Evolutionary conservation across 2,888 invertebrate species (phyloP), one percentile per base, ranked within the genome.

Genomic region (Embidobia sp.): DNA sequence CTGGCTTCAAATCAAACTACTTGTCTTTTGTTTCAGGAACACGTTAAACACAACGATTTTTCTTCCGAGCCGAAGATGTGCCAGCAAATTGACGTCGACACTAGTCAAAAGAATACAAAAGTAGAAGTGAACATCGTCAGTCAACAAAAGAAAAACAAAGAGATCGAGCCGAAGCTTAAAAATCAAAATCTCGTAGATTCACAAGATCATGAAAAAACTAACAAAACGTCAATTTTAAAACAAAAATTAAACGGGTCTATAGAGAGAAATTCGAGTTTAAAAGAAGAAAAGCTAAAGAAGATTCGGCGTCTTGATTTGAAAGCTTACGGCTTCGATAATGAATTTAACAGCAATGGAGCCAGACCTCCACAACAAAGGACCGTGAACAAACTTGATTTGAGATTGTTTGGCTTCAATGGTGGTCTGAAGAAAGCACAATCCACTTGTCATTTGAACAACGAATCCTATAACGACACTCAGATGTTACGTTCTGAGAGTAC

Each of bases 311-410:
- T 88, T 27, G 85, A 88, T 22, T 61, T 88, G 13, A 85, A 85
- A 19, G 84, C 87, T 5, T 88, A 87, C 42, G 87, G 87, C 0
- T 88, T 88, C 49, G 84, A 84, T 27, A 85, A 86, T 51, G 85
- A 86, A 44, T 77, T 69, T 1, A 80, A 74, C 2, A 57, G 26
- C 8, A 33, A 16, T 2, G 15, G 15, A 1, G 64, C 57, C 2
- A 80, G 72, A 11, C 63, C 77, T 10, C 74, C 82, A 0, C 44
- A 78, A 1, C 82, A 82, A 19, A 82, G 85, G 26, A 75, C 85
- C 1, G 82, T 87, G 0, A 88, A 87, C 31, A 88, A 85, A 55
- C 61, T 87, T 15, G 86, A 88, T 40, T 44, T 88, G 11, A 83
- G 81, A 29, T 82, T 79, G 6, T 88, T 86, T 42, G 88, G 87